Base-by-base conservation (phyloP, 2,888 invertebrate species). In the Thecocarcelia acutangulata region DNA sequence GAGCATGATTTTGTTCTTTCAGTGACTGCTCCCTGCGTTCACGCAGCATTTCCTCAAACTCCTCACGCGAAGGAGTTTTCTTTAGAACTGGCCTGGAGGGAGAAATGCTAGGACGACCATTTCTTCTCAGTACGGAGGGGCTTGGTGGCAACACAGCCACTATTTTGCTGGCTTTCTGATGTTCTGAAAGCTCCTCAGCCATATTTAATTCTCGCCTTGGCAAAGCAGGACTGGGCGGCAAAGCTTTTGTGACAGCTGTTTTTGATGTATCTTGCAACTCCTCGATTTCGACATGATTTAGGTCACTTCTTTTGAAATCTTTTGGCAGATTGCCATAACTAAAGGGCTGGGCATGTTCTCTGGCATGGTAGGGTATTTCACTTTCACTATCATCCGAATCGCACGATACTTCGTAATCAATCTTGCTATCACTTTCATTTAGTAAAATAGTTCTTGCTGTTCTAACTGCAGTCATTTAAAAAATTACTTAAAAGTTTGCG, bases 311-410 rank as follows among this genome's bases (percentile, higher is more conserved):
- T 15, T 80, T 84, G 17, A 88, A 88, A 17, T 85, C 86, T 13
- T 74, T 81, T 1, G 89, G 91, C 78, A 94, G 92, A 70, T 93
- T 94, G 75, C 96, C 96, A 93, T 97, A 97, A 28, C 96, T 95
- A 91, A 97, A 97, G 66, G 97, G 97, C 84, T 95, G 94, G 85
- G 96, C 95, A 91, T 96, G 95, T 84, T 95, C 94, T 85, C 97
- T 93, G 85, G 97, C 97, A 94, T 97, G 97, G 91, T 97, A 97
- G 84, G 97, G 97, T 89, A 96, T 96, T 54, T 82, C 82, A 83
- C 84, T 85, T 42, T 88, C 87, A 12, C 78, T 33, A 17, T 85
- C 85, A 4, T 87, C 87, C 4, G 79, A 69, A 42, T 86, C 84
- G 12, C 59, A 78, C 11, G 78, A 70, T 19, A 42, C 54, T 58